Conservation (phyloP, 2,888 invertebrate species). For the Calameuta pallipes region DNA sequence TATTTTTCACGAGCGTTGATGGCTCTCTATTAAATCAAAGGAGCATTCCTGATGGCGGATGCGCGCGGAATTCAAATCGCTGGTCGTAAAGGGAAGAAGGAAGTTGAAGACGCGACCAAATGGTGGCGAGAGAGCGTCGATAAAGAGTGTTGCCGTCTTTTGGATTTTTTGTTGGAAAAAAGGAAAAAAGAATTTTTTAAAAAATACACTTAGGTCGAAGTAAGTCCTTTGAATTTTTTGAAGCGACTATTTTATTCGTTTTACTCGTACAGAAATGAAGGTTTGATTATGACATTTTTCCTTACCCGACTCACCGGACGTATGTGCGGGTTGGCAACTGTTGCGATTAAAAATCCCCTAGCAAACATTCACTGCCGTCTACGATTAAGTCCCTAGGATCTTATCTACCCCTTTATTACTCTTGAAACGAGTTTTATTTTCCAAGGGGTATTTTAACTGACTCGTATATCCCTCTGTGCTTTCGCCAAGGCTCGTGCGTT, state of each 20-base stretch:
- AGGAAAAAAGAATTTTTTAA: background rate
- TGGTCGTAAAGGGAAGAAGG: slow-evolving; percentile 48
- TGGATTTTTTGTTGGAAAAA: background rate
- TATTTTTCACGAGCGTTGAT: slow-evolving; percentile 36
- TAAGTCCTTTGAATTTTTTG: background rate
- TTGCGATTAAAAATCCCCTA: background rate
- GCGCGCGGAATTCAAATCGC: slow-evolving; percentile 56
- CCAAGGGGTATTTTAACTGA: background rate
- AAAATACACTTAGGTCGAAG: background rate
- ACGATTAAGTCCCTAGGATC: background rate
- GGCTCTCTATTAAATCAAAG: slow-evolving; percentile 60
- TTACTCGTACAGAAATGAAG: background rate
- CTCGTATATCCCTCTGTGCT: background rate
- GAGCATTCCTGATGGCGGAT: slow-evolving; percentile 55
- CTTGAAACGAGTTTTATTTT: background rate
- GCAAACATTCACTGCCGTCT: background rate
- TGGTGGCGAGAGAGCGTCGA: slow-evolving; percentile 7
- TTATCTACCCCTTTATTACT: background rate
- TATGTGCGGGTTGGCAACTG: background rate
- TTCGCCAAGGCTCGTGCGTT: slow-evolving; percentile 15
- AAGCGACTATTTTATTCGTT: background rate
- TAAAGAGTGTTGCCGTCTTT: background rate
- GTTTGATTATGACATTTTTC: background rate
- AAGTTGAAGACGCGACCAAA: slow-evolving; percentile 33
- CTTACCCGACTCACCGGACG: background rate